These are phyloP conservation scores for Coturnix japonica DNA, from an alignment of 2,113 vertebrate species.

Conservation along the genomic window DNA sequence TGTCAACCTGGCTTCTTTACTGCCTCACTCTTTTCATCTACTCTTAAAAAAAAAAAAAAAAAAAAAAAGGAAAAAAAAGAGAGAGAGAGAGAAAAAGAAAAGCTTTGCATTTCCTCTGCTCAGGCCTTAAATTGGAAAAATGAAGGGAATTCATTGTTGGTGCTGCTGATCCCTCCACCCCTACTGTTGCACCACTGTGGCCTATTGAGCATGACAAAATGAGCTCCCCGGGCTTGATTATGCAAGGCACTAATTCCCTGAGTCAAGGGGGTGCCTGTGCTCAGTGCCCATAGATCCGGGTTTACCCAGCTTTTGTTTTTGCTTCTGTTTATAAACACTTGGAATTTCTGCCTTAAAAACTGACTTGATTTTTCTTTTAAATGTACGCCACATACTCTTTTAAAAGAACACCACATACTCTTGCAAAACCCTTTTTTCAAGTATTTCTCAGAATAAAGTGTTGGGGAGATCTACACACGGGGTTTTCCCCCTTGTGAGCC, in stretches of 20 bases:
- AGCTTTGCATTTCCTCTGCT: conserved; percentile 59
- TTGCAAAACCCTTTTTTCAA: background rate
- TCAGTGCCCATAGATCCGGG: background rate
- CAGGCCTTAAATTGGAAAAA: conserved; percentile 40
- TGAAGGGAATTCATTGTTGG: conserved; percentile 53
- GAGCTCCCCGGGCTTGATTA: conserved; percentile 55
- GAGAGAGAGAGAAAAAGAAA: background rate
- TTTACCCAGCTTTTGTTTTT: background rate
- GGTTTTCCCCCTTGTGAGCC: background rate
- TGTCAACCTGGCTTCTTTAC: conserved; percentile 49
- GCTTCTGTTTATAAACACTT: conserved; percentile 23
- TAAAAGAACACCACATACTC: background rate
- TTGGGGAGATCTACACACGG: background rate
- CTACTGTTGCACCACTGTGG: conserved; percentile 52
- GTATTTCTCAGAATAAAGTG: background rate
- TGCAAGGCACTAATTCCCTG: conserved; percentile 43
- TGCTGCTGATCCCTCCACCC: conserved; percentile 54
- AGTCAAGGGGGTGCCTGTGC: background rate
- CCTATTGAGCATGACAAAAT: conserved; percentile 60
- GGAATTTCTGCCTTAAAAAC: conserved; percentile 30
- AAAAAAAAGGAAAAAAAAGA: too few species aligned
- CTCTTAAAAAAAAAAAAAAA: background rate
- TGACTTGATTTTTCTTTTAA: background rate
- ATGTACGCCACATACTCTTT: background rate
- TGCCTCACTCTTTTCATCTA: conserved; percentile 34